Evolutionary conservation across 2,888 invertebrate species (phyloP).

Genomic region (Colletes collaris): DNA sequence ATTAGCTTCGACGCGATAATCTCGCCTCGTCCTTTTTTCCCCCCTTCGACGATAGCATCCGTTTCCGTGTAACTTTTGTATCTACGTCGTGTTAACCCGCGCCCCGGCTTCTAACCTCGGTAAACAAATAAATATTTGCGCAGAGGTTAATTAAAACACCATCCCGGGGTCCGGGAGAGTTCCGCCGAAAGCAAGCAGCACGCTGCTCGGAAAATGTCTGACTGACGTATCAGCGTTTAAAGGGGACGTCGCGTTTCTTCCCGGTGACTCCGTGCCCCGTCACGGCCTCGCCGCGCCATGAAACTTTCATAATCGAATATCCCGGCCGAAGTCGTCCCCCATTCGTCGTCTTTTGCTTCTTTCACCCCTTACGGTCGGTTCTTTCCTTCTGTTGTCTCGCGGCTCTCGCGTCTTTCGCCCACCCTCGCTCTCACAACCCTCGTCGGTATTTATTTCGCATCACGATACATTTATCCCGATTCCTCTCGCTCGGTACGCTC

Average conservation of each 20-base stretch:
- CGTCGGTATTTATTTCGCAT: too few relatives aligned
- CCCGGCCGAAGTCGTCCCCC: background rate
- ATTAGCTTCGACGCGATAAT: background rate
- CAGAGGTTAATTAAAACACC: constrained; percentile 61
- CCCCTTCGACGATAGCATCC: constrained; percentile 3
- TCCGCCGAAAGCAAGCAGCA: constrained; percentile 20
- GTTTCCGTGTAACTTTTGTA: constrained; percentile 47
- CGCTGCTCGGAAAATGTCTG: constrained; percentile 35
- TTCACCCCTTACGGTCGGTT: background rate
- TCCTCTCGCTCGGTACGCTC: too few relatives aligned
- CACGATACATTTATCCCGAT: too few relatives aligned
- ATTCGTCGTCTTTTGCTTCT: background rate
- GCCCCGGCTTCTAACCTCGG: constrained; percentile 42
- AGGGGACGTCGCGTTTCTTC: constrained; percentile 24
- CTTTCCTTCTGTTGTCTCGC: background rate
- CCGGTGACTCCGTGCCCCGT: constrained; percentile 4
- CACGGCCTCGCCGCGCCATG: constrained; percentile 1
- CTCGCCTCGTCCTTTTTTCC: background rate
- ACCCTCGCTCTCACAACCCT: too few relatives aligned
- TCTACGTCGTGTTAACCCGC: constrained; percentile 27
- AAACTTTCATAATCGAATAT: constrained; percentile 56
- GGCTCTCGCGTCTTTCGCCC: background rate
- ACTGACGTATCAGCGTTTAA: constrained; percentile 54
- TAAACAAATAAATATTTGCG: constrained; percentile 64
- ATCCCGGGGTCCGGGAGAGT: constrained; percentile 3